These are phyloP conservation scores for Eptatretus burgeri DNA, from an alignment of 2,113 vertebrate species.

Conservation along the genomic window DNA sequence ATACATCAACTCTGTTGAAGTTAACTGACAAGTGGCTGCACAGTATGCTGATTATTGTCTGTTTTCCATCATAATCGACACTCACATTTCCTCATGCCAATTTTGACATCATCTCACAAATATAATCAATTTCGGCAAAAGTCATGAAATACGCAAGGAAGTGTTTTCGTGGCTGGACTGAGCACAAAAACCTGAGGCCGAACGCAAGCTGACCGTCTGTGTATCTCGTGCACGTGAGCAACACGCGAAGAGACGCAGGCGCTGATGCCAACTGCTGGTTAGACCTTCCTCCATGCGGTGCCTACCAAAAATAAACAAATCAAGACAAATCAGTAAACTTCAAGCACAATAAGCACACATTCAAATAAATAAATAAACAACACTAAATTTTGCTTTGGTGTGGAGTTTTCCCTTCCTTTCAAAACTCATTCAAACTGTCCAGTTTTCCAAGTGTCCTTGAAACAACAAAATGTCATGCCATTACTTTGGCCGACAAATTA, in stretches of 20 bases:
- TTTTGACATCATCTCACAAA: neutral
- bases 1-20: no score
- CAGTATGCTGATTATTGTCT: no score
- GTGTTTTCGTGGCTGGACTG: neutral
- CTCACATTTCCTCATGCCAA: neutral
- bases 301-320: constrained; percentile 15
- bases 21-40: no score
- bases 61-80: neutral
- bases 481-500: no score
- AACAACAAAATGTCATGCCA: no score
- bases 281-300: constrained; percentile 86
- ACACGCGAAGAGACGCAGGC: constrained; percentile 84
- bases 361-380: no score
- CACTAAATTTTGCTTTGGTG: no score
- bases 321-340: neutral
- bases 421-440: no score
- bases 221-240: constrained; percentile 87
- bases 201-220: constrained; percentile 43
- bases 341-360: neutral
- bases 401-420: no score
- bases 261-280: constrained; percentile 83
- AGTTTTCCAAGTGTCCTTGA: no score
- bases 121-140: no score
- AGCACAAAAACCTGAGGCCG: neutral
- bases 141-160: no score